phyloP scores from a whole-genome alignment of 2,888 invertebrate genomes.

The Cryptocephalus moraei region DNA sequence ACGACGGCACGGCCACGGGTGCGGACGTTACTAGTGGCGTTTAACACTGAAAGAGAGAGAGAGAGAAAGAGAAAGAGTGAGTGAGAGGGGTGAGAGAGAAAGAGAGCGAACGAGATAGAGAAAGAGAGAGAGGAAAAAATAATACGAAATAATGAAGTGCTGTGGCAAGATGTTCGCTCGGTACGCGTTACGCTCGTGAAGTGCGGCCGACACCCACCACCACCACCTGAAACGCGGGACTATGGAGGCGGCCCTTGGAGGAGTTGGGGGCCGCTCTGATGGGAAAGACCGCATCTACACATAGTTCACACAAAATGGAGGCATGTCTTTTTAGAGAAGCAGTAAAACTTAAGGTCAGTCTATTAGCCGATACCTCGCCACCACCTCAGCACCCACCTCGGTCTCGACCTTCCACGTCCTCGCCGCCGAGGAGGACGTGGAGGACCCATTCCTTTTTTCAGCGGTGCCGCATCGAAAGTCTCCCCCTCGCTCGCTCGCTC shows the following conservation, averaged over 20 bases:
- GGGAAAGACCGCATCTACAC: slow-evolving; percentile 15
- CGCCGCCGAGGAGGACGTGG: no score
- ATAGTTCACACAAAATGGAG: slow-evolving; percentile 27
- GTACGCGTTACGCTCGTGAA: neutral
- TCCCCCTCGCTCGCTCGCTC: no score
- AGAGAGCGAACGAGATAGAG: neutral
- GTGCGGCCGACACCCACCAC: neutral
- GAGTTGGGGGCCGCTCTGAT: slow-evolving; percentile 13
- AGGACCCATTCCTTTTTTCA: no score
- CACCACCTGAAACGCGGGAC: neutral
- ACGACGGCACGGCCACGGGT: slow-evolving; percentile 7
- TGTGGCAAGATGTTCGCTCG: neutral
- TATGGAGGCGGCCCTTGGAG: slow-evolving; percentile 15
- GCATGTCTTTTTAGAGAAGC: slow-evolving; percentile 32
- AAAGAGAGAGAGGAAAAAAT: slow-evolving; percentile 17
- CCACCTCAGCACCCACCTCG: no score
- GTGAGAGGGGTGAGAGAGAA: neutral
- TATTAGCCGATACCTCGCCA: no score
- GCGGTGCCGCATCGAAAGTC: no score
- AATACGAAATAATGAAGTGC: slow-evolving; percentile 3
- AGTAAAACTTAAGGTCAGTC: slow-evolving; percentile 36
- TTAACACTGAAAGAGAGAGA: neutral
- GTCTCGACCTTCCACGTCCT: no score
- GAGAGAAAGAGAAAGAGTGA: neutral
- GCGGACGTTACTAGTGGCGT: slow-evolving; percentile 8